Evolutionary conservation across 2,888 invertebrate species (phyloP).

Genomic region (Tethea ocularis): DNA sequence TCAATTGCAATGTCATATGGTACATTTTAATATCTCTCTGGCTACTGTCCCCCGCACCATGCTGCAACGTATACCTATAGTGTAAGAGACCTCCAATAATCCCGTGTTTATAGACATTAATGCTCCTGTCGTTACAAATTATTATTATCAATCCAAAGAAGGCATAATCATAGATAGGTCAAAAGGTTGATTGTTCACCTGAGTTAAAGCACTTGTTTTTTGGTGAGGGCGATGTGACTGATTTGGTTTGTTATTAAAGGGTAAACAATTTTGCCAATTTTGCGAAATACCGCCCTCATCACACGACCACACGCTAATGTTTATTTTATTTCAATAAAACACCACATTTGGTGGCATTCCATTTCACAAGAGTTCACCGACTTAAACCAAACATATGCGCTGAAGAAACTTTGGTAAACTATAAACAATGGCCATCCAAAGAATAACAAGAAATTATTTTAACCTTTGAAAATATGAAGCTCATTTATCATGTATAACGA

Average conservation of each 20-base stretch:
- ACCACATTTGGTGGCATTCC: slow-evolving; percentile 39
- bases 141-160: no score
- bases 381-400: slow-evolving; percentile 15
- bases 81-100: no score
- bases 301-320: slow-evolving; percentile 44
- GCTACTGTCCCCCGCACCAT: no score
- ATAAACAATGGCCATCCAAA: slow-evolving; percentile 7
- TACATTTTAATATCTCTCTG: no score
- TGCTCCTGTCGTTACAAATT: no score
- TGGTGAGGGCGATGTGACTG: no score
- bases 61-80: no score
- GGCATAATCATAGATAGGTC: no score
- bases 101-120: no score
- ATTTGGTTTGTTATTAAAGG: slow-evolving; percentile 3
- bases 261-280: slow-evolving; percentile 12
- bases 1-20: no score
- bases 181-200: no score
- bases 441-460: slow-evolving; percentile 39
- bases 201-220: no score
- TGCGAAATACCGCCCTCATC: background rate
- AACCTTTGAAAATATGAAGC: slow-evolving; percentile 42
- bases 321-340: slow-evolving; percentile 42
- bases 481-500: slow-evolving; percentile 51
- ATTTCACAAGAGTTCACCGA: slow-evolving; percentile 34
- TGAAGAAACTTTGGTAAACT: slow-evolving; percentile 7